Evolutionary conservation across 2,797 vertebrate genomes (phyloP), one percentile per base, ranked within the genome.

Genomic region (Kryptopterus vitreolus): DNA sequence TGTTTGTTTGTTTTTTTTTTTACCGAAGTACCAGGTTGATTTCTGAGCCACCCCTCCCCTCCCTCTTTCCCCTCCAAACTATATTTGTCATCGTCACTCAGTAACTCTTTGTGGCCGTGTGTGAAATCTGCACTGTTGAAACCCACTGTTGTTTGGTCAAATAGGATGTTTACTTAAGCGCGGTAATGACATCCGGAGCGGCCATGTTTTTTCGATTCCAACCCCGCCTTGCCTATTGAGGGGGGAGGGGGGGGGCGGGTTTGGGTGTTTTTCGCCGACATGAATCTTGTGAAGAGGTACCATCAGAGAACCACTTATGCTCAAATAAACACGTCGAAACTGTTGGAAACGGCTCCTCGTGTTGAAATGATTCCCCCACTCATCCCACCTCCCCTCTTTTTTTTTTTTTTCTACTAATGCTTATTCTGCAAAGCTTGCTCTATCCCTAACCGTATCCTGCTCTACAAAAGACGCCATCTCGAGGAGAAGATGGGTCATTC

Each of bases 281-380:
- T 81, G 70, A 81, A 89, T 85, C 83, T 87, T 86, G 88, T 85
- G 85, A 73, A 88, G 88, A 90, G 85, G 88, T 90, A 87, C 86
- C 85, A 87, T 90, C 87, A 90, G 87, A 91, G 88, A 91, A 90
- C 84, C 90, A 92, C 91, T 91, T 90, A 88, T 91, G 88, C 88
- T 91, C 89, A 92, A 94, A 93, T 94, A 94, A 94, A 94, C 81
- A 86, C 88, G 84, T 85, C 89, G 86, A 91, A 92, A 91, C 89
- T 81, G 0, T 80, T 70, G 66, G 82, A 74, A 69, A 48, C 0
- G 65, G 26, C 24, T 77, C 55, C 24, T 81, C 33, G 26, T 76
- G 68, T 43, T 33, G 22, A 71, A 33, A 13, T 35, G 6, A 70
- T 48, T 18, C 3, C 29, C 15, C 24, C 1, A 11, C 63, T 35